Evolutionary conservation across 1,140 invertebrate genomes (phyloP), one percentile per base, ranked within the genome.

Genomic region (Yoshiicerus persimilis): DNA sequence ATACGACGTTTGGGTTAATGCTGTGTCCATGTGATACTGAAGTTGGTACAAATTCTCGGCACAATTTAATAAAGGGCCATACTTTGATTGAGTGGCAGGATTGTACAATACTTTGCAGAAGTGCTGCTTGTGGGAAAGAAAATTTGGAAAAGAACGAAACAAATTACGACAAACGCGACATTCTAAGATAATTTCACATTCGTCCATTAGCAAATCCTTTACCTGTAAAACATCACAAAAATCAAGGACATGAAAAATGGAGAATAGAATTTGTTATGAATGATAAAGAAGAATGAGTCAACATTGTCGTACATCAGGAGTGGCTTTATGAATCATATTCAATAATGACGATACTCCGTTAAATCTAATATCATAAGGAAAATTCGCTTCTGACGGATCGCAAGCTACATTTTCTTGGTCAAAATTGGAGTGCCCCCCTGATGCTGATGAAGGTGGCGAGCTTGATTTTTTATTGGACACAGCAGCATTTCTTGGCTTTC

Each of bases 131-230:
- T 97, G 97, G 64, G 95, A 95, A 88, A 97, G 94, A 91, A 97
- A 96, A 92, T 97, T 97, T 0, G 95, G 94, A 87, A 97, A 92
- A 91, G 95, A 96, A 91, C 97, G 94, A 92, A 97, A 97, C 90
- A 98, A 93, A 92, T 95, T 97, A n/a, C 95, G 93, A 92, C 97
- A 98, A 34, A 96, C 94, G 92, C 95, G 95, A 92, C 97, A 98
- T 92, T 98, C 97, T 91, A 96, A 96, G 90, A 98, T 94, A 66
- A 97, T 92, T 92, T 96, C 95, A 93, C 96, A 97, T 93, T 97
- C 96, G 91, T 95, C 94, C 20, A 94, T 92, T 9, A 98, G 92
- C 56, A 97, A 92, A 75, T 94, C 93, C 89, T 95, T 94, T 23
- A 97, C 93, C 95, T 96, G 93, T 86, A 93, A 93, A 70, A 66